phyloP scores from a whole-genome alignment of 2,888 invertebrate species.

The Melanostoma mellinum region DNA sequence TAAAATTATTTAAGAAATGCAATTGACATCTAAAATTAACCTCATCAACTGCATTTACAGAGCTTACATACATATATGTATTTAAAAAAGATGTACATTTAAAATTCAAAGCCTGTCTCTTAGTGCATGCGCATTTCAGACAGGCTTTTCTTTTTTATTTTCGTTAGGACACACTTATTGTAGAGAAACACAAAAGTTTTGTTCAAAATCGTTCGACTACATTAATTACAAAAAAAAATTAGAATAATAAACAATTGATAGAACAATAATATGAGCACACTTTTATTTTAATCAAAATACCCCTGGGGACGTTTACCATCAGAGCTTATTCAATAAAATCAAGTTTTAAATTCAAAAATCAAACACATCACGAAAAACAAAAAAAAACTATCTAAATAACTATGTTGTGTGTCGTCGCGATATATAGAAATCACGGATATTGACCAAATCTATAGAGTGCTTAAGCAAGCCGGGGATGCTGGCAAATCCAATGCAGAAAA shows the following conservation, averaged over 20 bases:
- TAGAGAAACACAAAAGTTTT: constrained; percentile 48
- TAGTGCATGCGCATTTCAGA: constrained; percentile 73
- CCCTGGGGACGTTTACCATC: background rate
- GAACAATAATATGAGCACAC: constrained; percentile 44
- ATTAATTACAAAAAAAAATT: background rate
- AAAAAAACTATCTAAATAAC: constrained; percentile 44
- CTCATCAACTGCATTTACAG: constrained; percentile 48
- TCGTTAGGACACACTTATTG: constrained; percentile 19
- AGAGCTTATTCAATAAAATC: background rate
- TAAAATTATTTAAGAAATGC: constrained; percentile 48
- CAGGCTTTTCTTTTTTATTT: constrained; percentile 48
- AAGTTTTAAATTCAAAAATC: constrained; percentile 53
- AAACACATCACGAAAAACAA: constrained; percentile 57
- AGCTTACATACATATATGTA: constrained; percentile 68
- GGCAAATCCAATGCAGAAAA: constrained; percentile 77
- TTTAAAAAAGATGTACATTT: constrained; percentile 20
- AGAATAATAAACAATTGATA: constrained; percentile 1
- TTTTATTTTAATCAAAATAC: constrained; percentile 25
- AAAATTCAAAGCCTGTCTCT: constrained; percentile 63
- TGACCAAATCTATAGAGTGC: constrained; percentile 96
- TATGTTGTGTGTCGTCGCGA: constrained; percentile 64
- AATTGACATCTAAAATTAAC: constrained; percentile 24
- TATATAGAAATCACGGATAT: constrained; percentile 84
- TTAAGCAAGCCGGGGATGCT: constrained; percentile 94
- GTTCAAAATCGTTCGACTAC: constrained; percentile 35